A percentile compares a stretch with the other conserved stretches of the same genome.
These are phyloP conservation scores for Eulithis prunata DNA, from an alignment of 2,888 invertebrate genomes.

Conservation along the genomic window DNA sequence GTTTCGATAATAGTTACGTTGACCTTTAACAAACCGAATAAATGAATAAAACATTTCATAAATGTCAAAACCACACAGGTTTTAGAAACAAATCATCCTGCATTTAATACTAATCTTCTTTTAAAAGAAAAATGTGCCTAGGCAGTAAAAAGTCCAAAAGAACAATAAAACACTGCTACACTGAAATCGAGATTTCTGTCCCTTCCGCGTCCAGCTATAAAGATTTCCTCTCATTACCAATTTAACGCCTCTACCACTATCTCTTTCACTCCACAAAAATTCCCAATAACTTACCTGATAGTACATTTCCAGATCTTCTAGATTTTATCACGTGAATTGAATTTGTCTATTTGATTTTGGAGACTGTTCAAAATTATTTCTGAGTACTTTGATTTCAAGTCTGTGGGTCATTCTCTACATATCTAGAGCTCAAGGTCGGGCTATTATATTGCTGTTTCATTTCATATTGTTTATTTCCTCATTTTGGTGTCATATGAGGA, in stretches of 20 bases:
- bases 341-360: neutral
- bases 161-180: slow-evolving; percentile 24
- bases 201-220: slow-evolving; percentile 28
- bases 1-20: no score
- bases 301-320: no score
- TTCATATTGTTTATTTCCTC: no score
- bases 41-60: no score
- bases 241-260: slow-evolving; percentile 22
- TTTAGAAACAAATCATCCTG: no score
- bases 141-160: slow-evolving; percentile 10
- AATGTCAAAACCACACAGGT: no score
- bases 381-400: neutral
- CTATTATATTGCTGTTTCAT: no score
- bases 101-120: neutral
- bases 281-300: neutral
- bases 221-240: slow-evolving; percentile 33
- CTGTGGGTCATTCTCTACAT: neutral
- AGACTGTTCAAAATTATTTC: neutral
- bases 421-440: neutral
- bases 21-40: no score
- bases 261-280: neutral
- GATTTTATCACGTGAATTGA: neutral
- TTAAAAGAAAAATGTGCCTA: neutral
- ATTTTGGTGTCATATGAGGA: no score
- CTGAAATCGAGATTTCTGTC: slow-evolving; percentile 26